These are phyloP conservation scores for Cyclophora punctaria DNA, from an alignment of 2,888 invertebrate genomes.

Conservation along the genomic window DNA sequence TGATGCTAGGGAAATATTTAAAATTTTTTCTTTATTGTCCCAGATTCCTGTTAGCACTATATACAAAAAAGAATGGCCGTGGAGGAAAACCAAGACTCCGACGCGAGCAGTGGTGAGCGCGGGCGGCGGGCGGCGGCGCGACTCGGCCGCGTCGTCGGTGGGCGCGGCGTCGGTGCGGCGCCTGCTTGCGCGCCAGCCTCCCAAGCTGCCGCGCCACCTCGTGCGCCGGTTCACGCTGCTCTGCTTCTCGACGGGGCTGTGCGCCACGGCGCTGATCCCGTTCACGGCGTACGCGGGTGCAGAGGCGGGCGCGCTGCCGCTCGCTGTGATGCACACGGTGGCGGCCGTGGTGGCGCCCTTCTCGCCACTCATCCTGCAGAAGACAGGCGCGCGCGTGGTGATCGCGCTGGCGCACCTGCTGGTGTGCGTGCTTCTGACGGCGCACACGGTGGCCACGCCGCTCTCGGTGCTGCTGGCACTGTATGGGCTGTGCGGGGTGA, in stretches of 20 bases:
- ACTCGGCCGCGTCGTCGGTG: slow-evolving; percentile 82
- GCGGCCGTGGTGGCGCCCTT: slow-evolving; percentile 75
- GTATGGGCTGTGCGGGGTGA: slow-evolving; percentile 70
- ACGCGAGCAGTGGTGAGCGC: slow-evolving; percentile 28
- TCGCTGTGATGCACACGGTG: slow-evolving; percentile 76
- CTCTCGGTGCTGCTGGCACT: slow-evolving; percentile 49
- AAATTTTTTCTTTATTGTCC: slow-evolving; percentile 3
- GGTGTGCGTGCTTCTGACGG: slow-evolving; percentile 75
- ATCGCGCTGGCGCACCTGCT: slow-evolving; percentile 69
- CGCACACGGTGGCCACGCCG: slow-evolving; percentile 68
- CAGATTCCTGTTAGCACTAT: slow-evolving; percentile 63
- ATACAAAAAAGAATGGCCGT: slow-evolving; percentile 67
- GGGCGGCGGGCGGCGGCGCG: slow-evolving; percentile 68
- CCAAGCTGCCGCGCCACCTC: slow-evolving; percentile 66
- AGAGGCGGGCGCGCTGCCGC: slow-evolving; percentile 77
- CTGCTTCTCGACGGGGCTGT: slow-evolving; percentile 76
- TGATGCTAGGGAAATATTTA: too few species aligned
- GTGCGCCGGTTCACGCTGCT: slow-evolving; percentile 69
- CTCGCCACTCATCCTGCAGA: slow-evolving; percentile 60
- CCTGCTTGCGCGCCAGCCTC: slow-evolving; percentile 74
- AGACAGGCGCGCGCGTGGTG: slow-evolving; percentile 51
- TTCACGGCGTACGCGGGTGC: slow-evolving; percentile 68
- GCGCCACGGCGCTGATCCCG: slow-evolving; percentile 79
- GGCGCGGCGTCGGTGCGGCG: slow-evolving; percentile 86
- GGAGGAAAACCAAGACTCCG: slow-evolving; percentile 53